These are phyloP conservation scores for Norana najaformis DNA, from an alignment of 2,888 invertebrate species.

Conservation along the genomic window DNA sequence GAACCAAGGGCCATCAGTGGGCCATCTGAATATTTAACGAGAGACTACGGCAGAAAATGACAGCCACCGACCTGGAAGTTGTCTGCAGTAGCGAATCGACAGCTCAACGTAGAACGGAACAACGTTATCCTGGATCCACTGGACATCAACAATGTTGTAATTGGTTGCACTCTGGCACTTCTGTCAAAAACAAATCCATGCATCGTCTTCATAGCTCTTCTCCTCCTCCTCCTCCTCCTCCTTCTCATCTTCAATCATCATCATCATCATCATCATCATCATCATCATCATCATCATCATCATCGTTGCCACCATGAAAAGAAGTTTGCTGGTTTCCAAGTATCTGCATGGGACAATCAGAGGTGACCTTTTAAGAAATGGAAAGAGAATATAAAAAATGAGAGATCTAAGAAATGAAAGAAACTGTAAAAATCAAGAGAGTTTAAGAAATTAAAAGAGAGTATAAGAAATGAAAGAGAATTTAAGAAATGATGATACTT, in stretches of 20 bases:
- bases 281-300: too few relatives aligned
- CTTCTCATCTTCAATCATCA: background rate
- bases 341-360: too few relatives aligned
- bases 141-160: slow-evolving; percentile 26
- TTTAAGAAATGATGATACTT: background rate
- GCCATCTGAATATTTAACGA: background rate
- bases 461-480: background rate
- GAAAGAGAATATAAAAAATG: background rate
- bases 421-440: too few relatives aligned
- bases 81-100: slow-evolving; percentile 43
- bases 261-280: background rate
- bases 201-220: background rate
- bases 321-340: too few relatives aligned
- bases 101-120: slow-evolving; percentile 42
- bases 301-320: too few relatives aligned
- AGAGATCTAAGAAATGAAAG: too few relatives aligned
- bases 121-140: slow-evolving; percentile 42
- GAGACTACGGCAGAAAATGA: too few relatives aligned
- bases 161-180: background rate
- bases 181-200: background rate
- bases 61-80: slow-evolving; percentile 40
- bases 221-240: background rate
- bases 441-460: too few relatives aligned
- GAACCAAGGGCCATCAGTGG: background rate
- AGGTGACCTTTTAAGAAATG: background rate